phyloP scores from a whole-genome alignment of 2,888 invertebrate species.

The Linnaemya vulpina region DNA sequence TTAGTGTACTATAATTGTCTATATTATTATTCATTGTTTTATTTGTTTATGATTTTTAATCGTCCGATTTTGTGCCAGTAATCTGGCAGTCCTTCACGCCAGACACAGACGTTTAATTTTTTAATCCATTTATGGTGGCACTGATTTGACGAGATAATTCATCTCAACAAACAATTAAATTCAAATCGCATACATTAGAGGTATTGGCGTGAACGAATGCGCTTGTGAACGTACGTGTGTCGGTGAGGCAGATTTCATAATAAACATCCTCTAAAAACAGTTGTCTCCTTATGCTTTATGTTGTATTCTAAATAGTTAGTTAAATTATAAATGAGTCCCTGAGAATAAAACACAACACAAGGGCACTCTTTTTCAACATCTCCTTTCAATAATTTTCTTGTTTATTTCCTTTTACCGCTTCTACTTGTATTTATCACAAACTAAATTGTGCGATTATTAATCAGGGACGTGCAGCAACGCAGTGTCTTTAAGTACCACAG shows the following conservation, averaged over 20 bases:
- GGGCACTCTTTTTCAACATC: conserved; percentile 42
- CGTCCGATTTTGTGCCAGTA: neutral
- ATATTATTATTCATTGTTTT: too few relatives aligned
- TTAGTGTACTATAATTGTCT: too few relatives aligned
- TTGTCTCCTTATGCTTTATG: conserved; percentile 64
- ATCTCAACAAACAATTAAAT: conserved; percentile 71
- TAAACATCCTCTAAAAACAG: conserved; percentile 62
- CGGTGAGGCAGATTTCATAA: conserved; percentile 57
- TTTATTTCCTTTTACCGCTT: conserved; percentile 63
- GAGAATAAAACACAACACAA: conserved; percentile 55
- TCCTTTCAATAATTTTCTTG: conserved; percentile 35
- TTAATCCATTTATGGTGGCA: conserved; percentile 33
- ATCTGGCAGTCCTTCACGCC: conserved; percentile 10
- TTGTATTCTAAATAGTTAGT: conserved; percentile 44
- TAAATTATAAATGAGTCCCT: conserved; percentile 58
- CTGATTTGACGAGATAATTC: conserved; percentile 72
- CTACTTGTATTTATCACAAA: conserved; percentile 34
- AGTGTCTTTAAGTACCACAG: conserved; percentile 34
- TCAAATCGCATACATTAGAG: conserved; percentile 60
- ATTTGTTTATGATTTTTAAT: too few relatives aligned
- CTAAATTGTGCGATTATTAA: conserved; percentile 37
- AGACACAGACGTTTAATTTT: neutral
- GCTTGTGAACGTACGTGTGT: conserved; percentile 8
- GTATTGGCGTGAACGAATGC: conserved; percentile 28
- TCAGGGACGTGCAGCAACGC: conserved; percentile 25